A percentile compares a stretch with the other conserved stretches of the same genome.
These are phyloP conservation scores for Clivina fossor DNA, from an alignment of 2,888 invertebrate species.

Conservation along the genomic window DNA sequence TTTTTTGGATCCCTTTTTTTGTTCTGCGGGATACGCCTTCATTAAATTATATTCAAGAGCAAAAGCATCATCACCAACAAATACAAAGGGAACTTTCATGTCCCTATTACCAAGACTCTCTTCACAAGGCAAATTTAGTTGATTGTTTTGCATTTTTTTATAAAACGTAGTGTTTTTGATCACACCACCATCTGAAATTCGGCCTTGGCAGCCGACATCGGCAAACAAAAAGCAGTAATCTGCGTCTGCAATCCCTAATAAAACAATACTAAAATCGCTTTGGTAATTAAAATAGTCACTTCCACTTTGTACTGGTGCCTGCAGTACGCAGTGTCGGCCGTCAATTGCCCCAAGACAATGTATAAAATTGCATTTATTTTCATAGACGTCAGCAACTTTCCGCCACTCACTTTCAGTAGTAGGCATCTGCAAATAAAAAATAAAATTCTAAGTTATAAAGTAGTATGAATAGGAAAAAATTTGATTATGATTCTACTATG, in stretches of 20 bases:
- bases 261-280: conserved; percentile 13
- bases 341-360: conserved; percentile 8
- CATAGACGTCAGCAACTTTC: conserved; percentile 13
- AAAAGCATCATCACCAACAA: too few relatives aligned
- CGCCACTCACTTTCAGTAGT: conserved; percentile 6
- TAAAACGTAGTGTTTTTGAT: conserved; percentile 13
- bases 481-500: too few relatives aligned
- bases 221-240: conserved; percentile 18
- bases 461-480: too few relatives aligned
- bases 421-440: too few relatives aligned
- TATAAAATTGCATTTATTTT: conserved; percentile 8
- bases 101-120: conserved; percentile 11
- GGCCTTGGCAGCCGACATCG: conserved; percentile 9
- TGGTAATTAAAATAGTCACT: conserved; percentile 11
- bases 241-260: conserved; percentile 13
- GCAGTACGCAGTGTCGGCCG: conserved; percentile 11
- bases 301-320: conserved; percentile 14
- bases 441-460: conserved; percentile 7
- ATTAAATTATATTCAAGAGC: conserved; percentile 42
- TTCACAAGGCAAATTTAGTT: conserved; percentile 14
- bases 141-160: conserved; percentile 14
- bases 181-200: too few relatives aligned
- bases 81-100: conserved; percentile 9
- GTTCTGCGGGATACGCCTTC: conserved; percentile 41
- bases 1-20: conserved; percentile 38